Conservation (phyloP, 1,140 invertebrate genomes). For the Acyrthosiphon pisum region DNA sequence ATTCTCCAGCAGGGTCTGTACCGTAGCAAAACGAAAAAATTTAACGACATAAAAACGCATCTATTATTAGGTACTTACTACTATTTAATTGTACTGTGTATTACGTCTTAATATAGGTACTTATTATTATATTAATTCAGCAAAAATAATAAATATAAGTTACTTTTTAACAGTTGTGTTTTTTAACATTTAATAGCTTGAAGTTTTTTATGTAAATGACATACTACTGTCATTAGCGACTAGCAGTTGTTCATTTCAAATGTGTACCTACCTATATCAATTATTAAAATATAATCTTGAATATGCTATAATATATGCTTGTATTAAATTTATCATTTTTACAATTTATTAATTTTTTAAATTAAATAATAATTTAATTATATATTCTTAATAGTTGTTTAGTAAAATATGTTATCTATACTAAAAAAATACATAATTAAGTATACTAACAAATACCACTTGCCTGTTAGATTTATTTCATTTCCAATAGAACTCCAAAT, state of each 20-base stretch:
- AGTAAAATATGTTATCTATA: background rate
- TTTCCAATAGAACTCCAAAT: conserved; percentile 31
- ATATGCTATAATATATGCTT: too few relatives aligned
- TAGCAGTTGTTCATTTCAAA: too few relatives aligned
- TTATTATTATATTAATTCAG: conserved; percentile 15
- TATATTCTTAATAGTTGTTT: conserved; percentile 12
- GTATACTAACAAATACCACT: conserved; percentile 27
- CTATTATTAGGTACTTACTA: too few relatives aligned
- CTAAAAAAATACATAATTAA: conserved; percentile 29
- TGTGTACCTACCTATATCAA: background rate
- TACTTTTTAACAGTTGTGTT: conserved; percentile 17
- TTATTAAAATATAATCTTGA: conserved; percentile 11
- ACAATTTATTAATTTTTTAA: background rate
- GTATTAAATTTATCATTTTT: too few relatives aligned
- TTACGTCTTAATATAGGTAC: background rate
- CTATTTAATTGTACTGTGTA: conserved; percentile 17
- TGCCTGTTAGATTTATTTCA: conserved; percentile 31
- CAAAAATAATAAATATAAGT: conserved; percentile 12
- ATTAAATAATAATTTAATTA: conserved; percentile 1
- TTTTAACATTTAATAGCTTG: background rate
- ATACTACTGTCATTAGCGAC: conserved; percentile 16
- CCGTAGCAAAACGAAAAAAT: conserved; percentile 21
- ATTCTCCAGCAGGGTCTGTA: conserved; percentile 7
- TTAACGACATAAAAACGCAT: too few relatives aligned
- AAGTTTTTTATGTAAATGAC: conserved; percentile 1